Base-by-base conservation (phyloP, 2,797 vertebrate genomes). In the Avahi laniger region DNA sequence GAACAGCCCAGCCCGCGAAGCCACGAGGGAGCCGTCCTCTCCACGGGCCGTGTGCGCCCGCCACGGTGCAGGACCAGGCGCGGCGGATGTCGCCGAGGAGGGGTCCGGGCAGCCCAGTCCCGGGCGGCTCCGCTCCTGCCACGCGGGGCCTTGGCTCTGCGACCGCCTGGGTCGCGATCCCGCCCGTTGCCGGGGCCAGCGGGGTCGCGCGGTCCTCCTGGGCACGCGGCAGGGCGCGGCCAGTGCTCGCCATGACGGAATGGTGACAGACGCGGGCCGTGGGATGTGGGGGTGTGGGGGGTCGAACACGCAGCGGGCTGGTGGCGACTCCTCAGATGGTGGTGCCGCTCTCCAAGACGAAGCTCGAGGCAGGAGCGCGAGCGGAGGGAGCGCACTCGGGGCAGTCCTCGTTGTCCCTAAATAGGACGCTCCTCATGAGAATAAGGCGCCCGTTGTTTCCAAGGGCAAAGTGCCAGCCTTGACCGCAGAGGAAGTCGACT, bases 121-220 rank as follows among this genome's bases (percentile, higher is more conserved):
- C 69, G 4, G 4, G 11, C 30, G 1, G 2, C 14, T 67, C 9
- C 14, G 28, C 15, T 43, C 10, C 17, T 0, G 0, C 15, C 33
- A 8, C 18, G 8, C 0, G 0, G 41, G 72, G 50, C 4, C 1
- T 4, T 4, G 22, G 38, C 28, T 43, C 35, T 5, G 1, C 0
- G 0, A 0, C 15, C 26, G 15, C 7, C 17, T 26, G 7, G 3
- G 41, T 28, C 63, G n/a, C 0, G 4, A 26, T 2, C 2, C 18
- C 13, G 69, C 52, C 2, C 2, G 33, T 0, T 0, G 24, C 46
- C n/a, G 11, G 38, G 3, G 1, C 5, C 26, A 80, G 46, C 33
- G 6, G 28, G 35, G 28, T 15, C 2, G 0, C 13, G 61, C 4
- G 48, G 26, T 0, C 2, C 2, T 14, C 72, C 22, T 22, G 3